phyloP scores from a whole-genome alignment of 2,888 invertebrate species.

The Lasioglossum marginatum region DNA sequence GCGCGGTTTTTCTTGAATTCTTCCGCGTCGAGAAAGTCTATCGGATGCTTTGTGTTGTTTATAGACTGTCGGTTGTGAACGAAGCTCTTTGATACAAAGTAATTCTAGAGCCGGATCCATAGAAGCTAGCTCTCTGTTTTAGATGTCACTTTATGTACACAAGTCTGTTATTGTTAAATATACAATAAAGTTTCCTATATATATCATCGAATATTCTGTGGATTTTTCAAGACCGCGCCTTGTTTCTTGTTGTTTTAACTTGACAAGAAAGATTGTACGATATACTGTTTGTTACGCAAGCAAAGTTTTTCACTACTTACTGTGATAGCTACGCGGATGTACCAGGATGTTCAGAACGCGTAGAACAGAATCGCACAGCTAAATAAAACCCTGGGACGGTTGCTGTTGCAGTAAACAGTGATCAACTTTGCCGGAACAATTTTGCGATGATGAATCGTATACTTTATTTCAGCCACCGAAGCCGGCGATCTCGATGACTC shows the following conservation, averaged over 20 bases:
- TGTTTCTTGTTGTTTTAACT: background rate
- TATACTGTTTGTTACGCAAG: conserved; percentile 30
- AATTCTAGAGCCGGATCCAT: conserved; percentile 12
- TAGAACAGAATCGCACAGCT: background rate
- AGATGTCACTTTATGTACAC: conserved; percentile 52
- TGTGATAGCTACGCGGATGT: conserved; percentile 64
- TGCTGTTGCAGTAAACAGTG: conserved; percentile 66
- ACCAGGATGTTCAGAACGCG: background rate
- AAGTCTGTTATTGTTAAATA: conserved; percentile 62
- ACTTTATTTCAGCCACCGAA: conserved; percentile 80
- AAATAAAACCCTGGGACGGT: background rate
- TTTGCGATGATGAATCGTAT: conserved; percentile 72
- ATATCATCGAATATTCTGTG: conserved; percentile 44
- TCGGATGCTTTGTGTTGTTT: conserved; percentile 21
- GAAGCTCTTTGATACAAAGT: conserved; percentile 47
- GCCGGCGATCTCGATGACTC: conserved; percentile 81
- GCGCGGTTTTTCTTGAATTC: background rate
- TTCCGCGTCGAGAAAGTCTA: conserved; percentile 30
- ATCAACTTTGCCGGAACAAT: conserved; percentile 79
- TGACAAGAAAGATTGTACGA: background rate
- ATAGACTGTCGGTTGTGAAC: conserved; percentile 26
- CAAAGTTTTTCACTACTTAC: conserved; percentile 79
- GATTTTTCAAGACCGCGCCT: conserved; percentile 49
- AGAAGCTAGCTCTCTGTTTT: conserved; percentile 49
- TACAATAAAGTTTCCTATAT: conserved; percentile 68